Base-by-base conservation (phyloP, 2,888 invertebrate species). In the Netelia melanura region DNA sequence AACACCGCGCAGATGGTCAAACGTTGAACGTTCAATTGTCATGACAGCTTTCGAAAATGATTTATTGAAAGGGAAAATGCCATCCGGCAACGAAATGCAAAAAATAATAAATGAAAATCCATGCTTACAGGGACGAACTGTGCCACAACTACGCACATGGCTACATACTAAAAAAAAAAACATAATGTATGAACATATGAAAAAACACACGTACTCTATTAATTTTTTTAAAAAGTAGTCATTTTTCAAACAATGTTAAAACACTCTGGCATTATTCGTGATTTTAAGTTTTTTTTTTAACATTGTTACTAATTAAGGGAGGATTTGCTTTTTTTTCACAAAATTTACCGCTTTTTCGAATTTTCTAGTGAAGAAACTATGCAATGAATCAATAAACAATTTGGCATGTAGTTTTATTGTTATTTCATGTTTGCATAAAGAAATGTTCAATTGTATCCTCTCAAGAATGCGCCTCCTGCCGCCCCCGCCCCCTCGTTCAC, bases 121-220 rank as follows among this genome's bases (percentile, higher is more conserved):
- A 30, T 86, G 81, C 64, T 75, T 86, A 9, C 64, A 58, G n/a
- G 81, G 77, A 23, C 85, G 86, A 17, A 64, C 81, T 8, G 85
- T 83, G 10, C 77, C 85, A 1, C 85, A 86, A 76, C 14, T 86
- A 10, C 74, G 83, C 30, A 79, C 85, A 11, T 86, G 85, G 86
- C 30, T 86, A 10, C 83, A 86, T 48, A 81, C 75, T 1, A 68
- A 86, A 70, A 83, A 78, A 52, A 83, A 85, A 58, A 81, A 70
- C 23, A 30, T 30, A 30, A 30, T 30, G 30, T 30, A 30, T 30
- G 30, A 30, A 5, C 30, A 30, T 30, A 30, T 30, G 3, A 5
- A 30, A 30, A 30, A 30, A 30, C 30, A 30, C 6, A 30, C 30
- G 30, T 30, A 30, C 30, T 30, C 30, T 30, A 30, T 30, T 30